phyloP scores from a whole-genome alignment of 2,113 vertebrate species.

The Meles meles region DNA sequence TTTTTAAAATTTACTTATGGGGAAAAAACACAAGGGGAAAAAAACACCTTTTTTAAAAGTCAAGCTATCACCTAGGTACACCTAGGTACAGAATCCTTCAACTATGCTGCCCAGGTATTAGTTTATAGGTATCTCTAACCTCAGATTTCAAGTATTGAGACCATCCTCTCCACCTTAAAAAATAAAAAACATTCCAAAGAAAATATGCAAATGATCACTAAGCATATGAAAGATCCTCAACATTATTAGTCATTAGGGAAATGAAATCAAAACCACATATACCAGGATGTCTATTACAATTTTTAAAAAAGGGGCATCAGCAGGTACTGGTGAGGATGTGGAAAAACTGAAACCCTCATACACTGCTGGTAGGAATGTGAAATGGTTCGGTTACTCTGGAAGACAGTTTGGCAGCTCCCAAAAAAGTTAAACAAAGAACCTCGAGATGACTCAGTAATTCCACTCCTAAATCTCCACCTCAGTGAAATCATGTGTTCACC shows the following conservation, averaged over 20 bases:
- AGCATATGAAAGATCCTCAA: background rate
- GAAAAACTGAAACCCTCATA: background rate
- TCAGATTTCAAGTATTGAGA: background rate
- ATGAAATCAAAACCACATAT: background rate
- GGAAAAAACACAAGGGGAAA: background rate
- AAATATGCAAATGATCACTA: background rate
- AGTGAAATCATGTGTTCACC: background rate
- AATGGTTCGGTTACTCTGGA: background rate
- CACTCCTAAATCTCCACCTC: background rate
- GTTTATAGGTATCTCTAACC: slow-evolving; percentile 8
- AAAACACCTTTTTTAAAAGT: background rate
- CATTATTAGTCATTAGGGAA: background rate
- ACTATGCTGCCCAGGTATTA: background rate
- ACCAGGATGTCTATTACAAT: background rate
- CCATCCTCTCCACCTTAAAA: background rate
- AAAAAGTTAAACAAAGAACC: slow-evolving; percentile 21
- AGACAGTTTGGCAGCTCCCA: background rate
- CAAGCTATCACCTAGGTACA: background rate
- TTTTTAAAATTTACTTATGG: background rate
- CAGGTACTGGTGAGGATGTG: background rate
- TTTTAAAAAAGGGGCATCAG: background rate
- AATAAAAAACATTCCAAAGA: background rate
- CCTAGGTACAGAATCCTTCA: background rate
- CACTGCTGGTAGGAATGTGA: background rate
- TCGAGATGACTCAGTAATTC: background rate